Conservation (phyloP, 2,113 vertebrate genomes). For the Aptenodytes forsteri region DNA sequence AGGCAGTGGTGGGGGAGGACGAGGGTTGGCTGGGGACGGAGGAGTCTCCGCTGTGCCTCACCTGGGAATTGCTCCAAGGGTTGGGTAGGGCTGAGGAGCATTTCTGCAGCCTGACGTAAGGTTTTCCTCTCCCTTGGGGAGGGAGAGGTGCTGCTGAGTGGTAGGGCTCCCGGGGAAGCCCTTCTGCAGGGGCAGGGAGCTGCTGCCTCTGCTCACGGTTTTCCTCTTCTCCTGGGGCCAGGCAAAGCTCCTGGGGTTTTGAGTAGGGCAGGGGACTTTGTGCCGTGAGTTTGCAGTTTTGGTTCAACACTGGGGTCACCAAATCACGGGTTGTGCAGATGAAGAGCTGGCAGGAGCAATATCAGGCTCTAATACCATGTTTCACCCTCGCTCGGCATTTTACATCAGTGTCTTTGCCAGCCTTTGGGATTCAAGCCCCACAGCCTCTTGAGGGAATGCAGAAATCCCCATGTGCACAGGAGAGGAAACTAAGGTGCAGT, state of each 20-base stretch:
- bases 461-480: background rate
- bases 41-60: background rate
- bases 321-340: background rate
- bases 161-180: background rate
- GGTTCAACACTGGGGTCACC: background rate
- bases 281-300: background rate
- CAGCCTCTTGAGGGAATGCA: background rate
- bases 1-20: rapidly evolving
- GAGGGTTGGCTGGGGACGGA: background rate
- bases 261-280: background rate
- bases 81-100: constrained; percentile 37
- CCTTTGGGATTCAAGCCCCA: background rate
- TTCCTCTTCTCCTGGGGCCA: background rate
- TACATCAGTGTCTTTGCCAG: background rate
- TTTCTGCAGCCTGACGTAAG: constrained; percentile 52
- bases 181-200: background rate
- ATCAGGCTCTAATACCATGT: background rate
- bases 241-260: background rate
- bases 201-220: background rate
- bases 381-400: background rate
- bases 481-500: background rate
- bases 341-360: background rate
- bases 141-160: background rate
- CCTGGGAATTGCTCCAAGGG: constrained; percentile 53
- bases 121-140: constrained; percentile 11